phyloP scores from a whole-genome alignment of 2,797 vertebrate genomes.

The Poliocrania exsul region DNA sequence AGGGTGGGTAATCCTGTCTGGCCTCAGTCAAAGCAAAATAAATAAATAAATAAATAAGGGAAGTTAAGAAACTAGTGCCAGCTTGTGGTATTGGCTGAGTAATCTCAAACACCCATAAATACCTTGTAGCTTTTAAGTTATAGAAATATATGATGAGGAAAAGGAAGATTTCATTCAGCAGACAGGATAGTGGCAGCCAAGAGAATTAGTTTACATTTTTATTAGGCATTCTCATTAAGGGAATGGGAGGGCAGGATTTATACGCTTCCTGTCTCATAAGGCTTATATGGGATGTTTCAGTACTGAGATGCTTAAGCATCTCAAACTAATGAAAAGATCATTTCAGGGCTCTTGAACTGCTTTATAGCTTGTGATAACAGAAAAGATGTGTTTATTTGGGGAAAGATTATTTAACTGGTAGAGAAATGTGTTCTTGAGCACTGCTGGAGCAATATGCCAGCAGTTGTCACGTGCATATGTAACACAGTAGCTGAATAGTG shows the following conservation, averaged over 20 bases:
- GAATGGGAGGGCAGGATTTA: slow-evolving; percentile 36
- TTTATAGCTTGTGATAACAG: slow-evolving; percentile 37
- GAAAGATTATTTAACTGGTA: slow-evolving; percentile 45
- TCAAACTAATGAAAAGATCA: slow-evolving; percentile 65
- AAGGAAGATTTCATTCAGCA: slow-evolving; percentile 29
- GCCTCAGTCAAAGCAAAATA: background rate
- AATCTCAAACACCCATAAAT: background rate
- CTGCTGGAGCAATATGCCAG: background rate
- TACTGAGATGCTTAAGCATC: slow-evolving; percentile 36
- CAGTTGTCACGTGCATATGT: background rate
- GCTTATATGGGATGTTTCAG: slow-evolving; percentile 39
- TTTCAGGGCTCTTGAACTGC: slow-evolving; percentile 54
- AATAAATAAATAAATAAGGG: background rate
- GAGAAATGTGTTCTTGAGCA: slow-evolving; percentile 21
- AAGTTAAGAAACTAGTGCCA: background rate
- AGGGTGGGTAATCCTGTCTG: background rate
- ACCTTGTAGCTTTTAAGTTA: slow-evolving; percentile 36
- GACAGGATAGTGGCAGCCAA: slow-evolving; percentile 4
- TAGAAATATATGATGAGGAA: background rate
- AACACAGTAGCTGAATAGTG: background rate
- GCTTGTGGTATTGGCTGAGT: background rate
- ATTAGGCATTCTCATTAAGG: slow-evolving; percentile 59
- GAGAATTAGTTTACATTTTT: slow-evolving; percentile 55
- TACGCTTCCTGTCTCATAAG: slow-evolving; percentile 18
- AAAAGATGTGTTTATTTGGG: slow-evolving; percentile 58